phyloP scores from a whole-genome alignment of 2,797 vertebrate genomes.

The Melanotaenia maccullochi region DNA sequence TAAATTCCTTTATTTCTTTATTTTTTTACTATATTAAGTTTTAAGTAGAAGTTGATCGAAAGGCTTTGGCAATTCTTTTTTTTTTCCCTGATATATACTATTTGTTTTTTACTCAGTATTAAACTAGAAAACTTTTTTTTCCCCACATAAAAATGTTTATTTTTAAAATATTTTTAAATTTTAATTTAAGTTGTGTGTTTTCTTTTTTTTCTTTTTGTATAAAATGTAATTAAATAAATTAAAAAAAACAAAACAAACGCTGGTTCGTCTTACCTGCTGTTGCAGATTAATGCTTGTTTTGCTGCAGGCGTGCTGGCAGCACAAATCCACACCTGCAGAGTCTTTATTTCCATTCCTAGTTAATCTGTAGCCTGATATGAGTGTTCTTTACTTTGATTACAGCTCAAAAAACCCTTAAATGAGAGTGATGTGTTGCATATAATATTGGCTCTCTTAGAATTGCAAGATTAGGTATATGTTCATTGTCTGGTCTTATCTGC shows the following conservation, averaged over 20 bases:
- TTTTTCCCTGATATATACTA: too few species aligned
- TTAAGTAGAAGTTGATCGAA: too few species aligned
- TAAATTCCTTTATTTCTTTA: too few species aligned
- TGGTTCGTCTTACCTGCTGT: neutral
- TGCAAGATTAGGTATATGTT: slow-evolving; percentile 37
- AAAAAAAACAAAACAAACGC: slow-evolving; percentile 9
- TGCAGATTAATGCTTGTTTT: slow-evolving; percentile 42
- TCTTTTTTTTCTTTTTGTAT: neutral
- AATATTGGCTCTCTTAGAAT: slow-evolving; percentile 19
- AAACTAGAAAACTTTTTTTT: too few species aligned
- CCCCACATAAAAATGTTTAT: too few species aligned
- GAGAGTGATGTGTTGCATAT: slow-evolving; percentile 30
- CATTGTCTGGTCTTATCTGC: slow-evolving; percentile 56
- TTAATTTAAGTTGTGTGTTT: too few species aligned
- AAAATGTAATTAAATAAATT: neutral
- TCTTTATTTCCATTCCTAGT: slow-evolving; percentile 44
- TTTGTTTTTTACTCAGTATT: too few species aligned
- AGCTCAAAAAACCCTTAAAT: slow-evolving; percentile 54
- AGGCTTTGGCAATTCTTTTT: too few species aligned
- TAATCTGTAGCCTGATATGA: slow-evolving; percentile 58
- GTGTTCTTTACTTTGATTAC: slow-evolving; percentile 59
- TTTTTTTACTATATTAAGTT: too few species aligned
- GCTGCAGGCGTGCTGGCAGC: slow-evolving; percentile 41
- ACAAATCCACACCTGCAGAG: slow-evolving; percentile 37
- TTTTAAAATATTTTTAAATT: too few species aligned